These are phyloP conservation scores for Vireo griseus DNA, from an alignment of 2,797 vertebrate genomes.

Conservation along the genomic window DNA sequence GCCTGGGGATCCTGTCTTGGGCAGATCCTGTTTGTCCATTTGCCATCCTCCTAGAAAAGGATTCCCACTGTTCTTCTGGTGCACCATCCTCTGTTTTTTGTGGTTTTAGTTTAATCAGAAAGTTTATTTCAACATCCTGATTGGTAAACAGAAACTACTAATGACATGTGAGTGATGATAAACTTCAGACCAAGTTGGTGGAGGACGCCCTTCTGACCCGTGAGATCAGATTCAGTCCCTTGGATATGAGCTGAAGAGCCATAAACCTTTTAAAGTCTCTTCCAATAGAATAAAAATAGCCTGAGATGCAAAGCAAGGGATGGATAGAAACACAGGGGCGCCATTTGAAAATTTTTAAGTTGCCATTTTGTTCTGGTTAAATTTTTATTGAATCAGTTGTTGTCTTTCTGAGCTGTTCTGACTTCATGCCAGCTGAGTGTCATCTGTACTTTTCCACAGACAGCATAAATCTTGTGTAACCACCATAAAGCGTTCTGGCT, in stretches of 20 bases:
- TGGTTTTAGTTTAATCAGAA: background rate
- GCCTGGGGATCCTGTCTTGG: background rate
- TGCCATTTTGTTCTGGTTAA: conserved; percentile 2
- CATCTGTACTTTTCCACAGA: background rate
- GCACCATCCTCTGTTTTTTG: background rate
- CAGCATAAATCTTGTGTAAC: conserved; percentile 8
- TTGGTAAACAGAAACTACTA: background rate
- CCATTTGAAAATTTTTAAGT: background rate
- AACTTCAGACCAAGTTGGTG: background rate
- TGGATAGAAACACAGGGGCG: background rate
- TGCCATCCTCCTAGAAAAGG: background rate
- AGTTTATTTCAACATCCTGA: background rate
- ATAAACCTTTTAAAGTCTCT: background rate
- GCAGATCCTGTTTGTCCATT: background rate
- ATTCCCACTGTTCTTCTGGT: background rate
- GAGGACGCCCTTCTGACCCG: background rate
- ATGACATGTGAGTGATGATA: background rate
- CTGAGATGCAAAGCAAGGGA: background rate
- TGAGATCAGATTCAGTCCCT: background rate
- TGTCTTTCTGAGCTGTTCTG: background rate
- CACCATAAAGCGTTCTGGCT: background rate
- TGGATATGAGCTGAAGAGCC: background rate
- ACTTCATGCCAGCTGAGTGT: conserved; percentile 11
- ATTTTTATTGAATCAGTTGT: conserved; percentile 14
- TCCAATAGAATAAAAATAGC: background rate